These are phyloP conservation scores for Sinosuthora webbiana DNA, from an alignment of 2,113 vertebrate genomes.

Conservation along the genomic window DNA sequence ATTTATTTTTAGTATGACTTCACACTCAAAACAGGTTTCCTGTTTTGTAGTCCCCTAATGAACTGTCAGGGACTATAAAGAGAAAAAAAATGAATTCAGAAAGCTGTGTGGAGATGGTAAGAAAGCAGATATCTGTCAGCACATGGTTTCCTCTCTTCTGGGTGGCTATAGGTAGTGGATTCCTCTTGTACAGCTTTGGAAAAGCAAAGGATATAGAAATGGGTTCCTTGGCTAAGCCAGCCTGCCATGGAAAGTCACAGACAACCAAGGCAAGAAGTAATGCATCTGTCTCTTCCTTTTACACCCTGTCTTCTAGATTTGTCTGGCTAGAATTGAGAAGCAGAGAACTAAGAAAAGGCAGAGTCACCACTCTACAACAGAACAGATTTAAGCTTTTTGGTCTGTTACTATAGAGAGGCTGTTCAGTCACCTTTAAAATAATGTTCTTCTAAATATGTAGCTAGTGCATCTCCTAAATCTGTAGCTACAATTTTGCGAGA, in stretches of 20 bases:
- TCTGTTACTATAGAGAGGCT: slow-evolving; percentile 26
- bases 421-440: slow-evolving; percentile 27
- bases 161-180: neutral
- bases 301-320: neutral
- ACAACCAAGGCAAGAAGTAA: neutral
- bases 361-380: neutral
- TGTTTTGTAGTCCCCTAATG: neutral
- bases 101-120: neutral
- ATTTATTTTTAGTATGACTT: neutral
- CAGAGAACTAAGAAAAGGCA: slow-evolving; percentile 4
- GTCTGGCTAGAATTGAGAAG: neutral
- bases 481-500: neutral
- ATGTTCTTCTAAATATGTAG: slow-evolving; percentile 21
- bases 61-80: neutral
- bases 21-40: neutral
- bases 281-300: neutral
- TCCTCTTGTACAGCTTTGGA: neutral
- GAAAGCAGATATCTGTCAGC: neutral
- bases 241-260: neutral
- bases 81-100: neutral
- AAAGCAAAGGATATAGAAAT: neutral
- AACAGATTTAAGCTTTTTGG: slow-evolving; percentile 8
- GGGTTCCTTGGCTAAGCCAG: neutral
- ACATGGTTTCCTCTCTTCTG: neutral
- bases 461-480: neutral